Conservation (phyloP, 2,888 invertebrate genomes). For the Hypselothyrea guttata region DNA sequence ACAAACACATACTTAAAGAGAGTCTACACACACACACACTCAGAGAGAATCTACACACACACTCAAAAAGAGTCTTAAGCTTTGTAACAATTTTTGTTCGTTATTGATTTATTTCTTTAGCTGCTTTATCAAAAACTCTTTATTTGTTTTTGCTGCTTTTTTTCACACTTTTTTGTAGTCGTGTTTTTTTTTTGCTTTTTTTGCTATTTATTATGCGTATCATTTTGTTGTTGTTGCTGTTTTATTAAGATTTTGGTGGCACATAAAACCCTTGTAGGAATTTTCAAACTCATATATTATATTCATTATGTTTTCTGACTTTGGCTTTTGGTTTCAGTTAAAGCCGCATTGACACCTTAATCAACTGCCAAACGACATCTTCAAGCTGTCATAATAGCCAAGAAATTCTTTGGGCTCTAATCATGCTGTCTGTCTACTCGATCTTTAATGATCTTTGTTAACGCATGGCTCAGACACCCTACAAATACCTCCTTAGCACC, state of each 20-base stretch:
- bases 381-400: conserved; percentile 48
- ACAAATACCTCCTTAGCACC: no score
- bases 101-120: conserved; percentile 76
- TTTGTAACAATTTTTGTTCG: conserved; percentile 47
- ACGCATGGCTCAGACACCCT: no score
- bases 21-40: conserved; percentile 13
- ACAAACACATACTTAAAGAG: conserved; percentile 15
- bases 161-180: conserved; percentile 23
- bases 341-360: conserved; percentile 62
- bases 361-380: conserved; percentile 51
- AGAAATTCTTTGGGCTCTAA: conserved; percentile 16
- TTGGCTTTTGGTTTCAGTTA: conserved; percentile 7
- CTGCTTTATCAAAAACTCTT: conserved; percentile 57
- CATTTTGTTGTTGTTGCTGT: conserved; percentile 36
- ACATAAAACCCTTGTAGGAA: conserved; percentile 36
- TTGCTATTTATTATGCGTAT: conserved; percentile 30
- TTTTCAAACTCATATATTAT: conserved; percentile 36
- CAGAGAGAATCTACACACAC: no score
- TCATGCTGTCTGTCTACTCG: conserved; percentile 41
- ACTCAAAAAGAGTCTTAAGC: no score
- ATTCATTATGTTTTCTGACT: conserved; percentile 3
- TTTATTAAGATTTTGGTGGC: conserved; percentile 32
- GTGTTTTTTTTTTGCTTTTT: conserved; percentile 11
- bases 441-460: conserved; percentile 29
- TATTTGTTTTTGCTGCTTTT: conserved; percentile 14